phyloP scores from a whole-genome alignment of 92 coral and sea anemone species.

The Epizoanthus illoricatus region DNA sequence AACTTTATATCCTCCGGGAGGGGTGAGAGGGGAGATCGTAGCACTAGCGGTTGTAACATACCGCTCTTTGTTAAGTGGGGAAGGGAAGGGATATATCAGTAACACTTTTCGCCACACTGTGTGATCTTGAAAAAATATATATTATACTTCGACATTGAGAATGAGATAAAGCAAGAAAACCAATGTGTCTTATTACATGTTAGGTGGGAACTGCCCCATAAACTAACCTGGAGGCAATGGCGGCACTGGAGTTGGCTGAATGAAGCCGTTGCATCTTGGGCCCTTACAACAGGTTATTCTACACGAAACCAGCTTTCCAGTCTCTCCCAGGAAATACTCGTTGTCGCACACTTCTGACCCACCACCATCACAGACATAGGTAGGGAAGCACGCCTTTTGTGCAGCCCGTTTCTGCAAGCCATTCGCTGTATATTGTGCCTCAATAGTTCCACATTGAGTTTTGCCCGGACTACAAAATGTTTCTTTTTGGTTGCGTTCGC shows the following conservation, averaged over 20 bases:
- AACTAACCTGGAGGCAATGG: constrained; percentile 15
- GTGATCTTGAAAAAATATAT: too few species aligned
- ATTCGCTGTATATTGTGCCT: constrained; percentile 12
- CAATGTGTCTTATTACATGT: too few species aligned
- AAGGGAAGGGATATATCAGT: too few species aligned
- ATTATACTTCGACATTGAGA: too few species aligned
- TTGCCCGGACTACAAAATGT: constrained; percentile 1
- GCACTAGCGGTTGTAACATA: too few species aligned
- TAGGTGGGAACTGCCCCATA: too few species aligned
- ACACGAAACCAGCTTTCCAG: constrained; percentile 26
- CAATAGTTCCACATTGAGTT: constrained; percentile 17
- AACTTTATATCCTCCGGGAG: too few species aligned
- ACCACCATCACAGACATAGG: background rate
- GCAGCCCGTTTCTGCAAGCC: constrained; percentile 1
- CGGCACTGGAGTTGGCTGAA: background rate
- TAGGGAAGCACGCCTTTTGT: constrained; percentile 15
- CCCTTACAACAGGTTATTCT: constrained; percentile 18
- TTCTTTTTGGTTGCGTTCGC: constrained; percentile 24
- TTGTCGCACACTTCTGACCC: background rate
- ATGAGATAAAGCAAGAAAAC: too few species aligned
- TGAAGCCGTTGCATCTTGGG: constrained; percentile 22
- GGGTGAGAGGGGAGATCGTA: too few species aligned
- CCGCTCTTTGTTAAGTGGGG: too few species aligned
- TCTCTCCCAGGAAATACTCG: background rate
- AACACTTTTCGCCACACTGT: too few species aligned